Evolutionary conservation across 2,888 invertebrate species (phyloP).

Genomic region (Hecatera dysodea): DNA sequence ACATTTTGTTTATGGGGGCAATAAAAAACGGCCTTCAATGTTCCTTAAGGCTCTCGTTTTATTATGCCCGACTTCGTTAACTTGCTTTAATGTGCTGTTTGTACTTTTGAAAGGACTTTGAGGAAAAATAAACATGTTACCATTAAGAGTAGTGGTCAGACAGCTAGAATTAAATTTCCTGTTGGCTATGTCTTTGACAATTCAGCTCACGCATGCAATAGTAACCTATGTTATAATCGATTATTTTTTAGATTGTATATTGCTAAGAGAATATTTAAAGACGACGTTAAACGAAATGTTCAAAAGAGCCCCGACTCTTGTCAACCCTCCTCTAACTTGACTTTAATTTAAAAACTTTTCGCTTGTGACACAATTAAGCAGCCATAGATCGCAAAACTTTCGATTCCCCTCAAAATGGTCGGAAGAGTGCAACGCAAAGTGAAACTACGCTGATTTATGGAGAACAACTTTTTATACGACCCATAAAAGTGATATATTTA

Average conservation of each 20-base stretch:
- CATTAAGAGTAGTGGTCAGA: neutral
- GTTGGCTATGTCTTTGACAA: neutral
- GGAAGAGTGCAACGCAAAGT: conserved; percentile 43
- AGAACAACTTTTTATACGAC: neutral
- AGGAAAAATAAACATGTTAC: conserved; percentile 7
- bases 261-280: too few species aligned
- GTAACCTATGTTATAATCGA: neutral
- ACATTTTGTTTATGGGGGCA: conserved; percentile 66
- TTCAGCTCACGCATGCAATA: neutral
- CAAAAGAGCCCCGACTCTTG: neutral
- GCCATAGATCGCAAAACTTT: conserved; percentile 45
- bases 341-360: conserved; percentile 54
- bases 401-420: conserved; percentile 24
- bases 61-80: conserved; percentile 52
- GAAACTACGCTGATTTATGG: conserved; percentile 26
- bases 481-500: neutral
- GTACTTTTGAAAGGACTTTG: conserved; percentile 25
- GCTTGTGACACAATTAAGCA: conserved; percentile 38
- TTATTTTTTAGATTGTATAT: neutral
- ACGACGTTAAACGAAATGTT: neutral
- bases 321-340: conserved; percentile 36
- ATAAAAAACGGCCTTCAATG: conserved; percentile 63
- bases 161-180: neutral
- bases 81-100: conserved; percentile 50
- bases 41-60: conserved; percentile 51